phyloP scores from a whole-genome alignment of 1,140 invertebrate genomes.

The Zaprionus gabonicus region DNA sequence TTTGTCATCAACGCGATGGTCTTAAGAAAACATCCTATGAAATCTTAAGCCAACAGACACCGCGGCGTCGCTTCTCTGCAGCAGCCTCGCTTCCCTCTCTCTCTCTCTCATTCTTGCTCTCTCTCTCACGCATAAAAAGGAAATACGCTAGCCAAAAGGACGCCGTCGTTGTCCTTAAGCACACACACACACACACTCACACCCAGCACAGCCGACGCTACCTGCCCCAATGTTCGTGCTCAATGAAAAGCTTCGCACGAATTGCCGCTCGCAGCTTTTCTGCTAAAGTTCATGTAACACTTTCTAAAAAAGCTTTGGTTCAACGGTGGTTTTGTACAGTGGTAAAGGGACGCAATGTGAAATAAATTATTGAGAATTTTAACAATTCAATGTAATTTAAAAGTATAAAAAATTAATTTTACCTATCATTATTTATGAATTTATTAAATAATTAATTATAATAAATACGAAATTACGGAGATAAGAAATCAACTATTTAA shows the following conservation, averaged over 20 bases:
- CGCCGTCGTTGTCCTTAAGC: conserved; percentile 32
- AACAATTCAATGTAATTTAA: background rate
- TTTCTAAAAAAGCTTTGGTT: conserved; percentile 48
- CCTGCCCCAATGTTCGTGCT: conserved; percentile 57
- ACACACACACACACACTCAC: conserved; percentile 16
- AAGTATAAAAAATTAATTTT: too few species aligned
- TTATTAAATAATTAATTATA: too few species aligned
- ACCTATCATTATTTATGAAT: too few species aligned
- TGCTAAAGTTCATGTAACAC: conserved; percentile 50
- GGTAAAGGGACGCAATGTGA: background rate
- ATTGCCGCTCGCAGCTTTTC: conserved; percentile 37
- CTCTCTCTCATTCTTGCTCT: conserved; percentile 9
- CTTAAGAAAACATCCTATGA: conserved; percentile 2
- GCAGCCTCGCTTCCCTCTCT: background rate
- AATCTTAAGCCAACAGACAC: conserved; percentile 53
- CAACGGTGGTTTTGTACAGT: background rate
- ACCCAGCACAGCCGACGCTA: conserved; percentile 14
- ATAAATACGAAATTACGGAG: too few species aligned
- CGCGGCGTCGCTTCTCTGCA: conserved; percentile 57
- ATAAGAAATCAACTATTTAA: too few species aligned
- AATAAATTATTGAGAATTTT: background rate
- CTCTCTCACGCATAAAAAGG: conserved; percentile 10
- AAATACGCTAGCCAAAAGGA: conserved; percentile 47
- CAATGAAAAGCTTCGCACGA: conserved; percentile 65
- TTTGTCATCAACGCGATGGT: conserved; percentile 25